Conservation (phyloP, 2,113 vertebrate genomes). For the Neodontobutis hainanensis region DNA sequence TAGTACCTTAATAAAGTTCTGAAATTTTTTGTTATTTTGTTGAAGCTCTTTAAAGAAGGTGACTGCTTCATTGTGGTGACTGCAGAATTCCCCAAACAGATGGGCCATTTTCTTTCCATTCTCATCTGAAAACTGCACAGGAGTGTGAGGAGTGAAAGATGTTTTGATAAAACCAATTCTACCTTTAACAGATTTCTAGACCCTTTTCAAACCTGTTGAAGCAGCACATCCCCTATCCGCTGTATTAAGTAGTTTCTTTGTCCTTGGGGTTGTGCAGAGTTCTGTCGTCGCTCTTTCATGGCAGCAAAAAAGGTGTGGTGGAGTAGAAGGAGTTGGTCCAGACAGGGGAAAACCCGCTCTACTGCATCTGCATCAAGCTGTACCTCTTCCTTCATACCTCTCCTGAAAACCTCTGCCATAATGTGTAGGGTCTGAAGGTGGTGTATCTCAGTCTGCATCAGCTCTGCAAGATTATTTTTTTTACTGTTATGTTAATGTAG, state of each 20-base stretch:
- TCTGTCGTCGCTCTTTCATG: constrained; percentile 87
- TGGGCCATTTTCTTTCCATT: constrained; percentile 89
- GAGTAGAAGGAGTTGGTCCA: constrained; percentile 88
- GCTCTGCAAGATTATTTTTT: constrained; percentile 76
- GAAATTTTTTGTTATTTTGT: constrained; percentile 95
- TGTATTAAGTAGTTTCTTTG: constrained; percentile 90
- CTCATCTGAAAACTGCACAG: constrained; percentile 89
- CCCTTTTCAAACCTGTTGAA: constrained; percentile 84
- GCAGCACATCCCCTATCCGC: constrained; percentile 88
- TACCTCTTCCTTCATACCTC: constrained; percentile 92
- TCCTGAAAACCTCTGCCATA: constrained; percentile 96
- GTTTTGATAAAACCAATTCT: too few species aligned
- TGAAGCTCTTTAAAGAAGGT: constrained; percentile 92
- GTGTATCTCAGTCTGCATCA: constrained; percentile 97
- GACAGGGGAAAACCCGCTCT: constrained; percentile 91
- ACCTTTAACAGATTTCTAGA: neutral
- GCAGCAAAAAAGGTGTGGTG: constrained; percentile 86
- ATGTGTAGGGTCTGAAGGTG: constrained; percentile 92
- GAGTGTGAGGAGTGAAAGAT: neutral
- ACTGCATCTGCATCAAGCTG: constrained; percentile 87
- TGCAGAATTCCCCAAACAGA: constrained; percentile 96
- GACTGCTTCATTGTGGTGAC: constrained; percentile 92
- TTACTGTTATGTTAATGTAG: neutral
- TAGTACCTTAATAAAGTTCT: constrained; percentile 92
- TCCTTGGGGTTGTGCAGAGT: constrained; percentile 74